Evolutionary conservation across 2,113 vertebrate genomes (phyloP).

Genomic region (Ailuropoda melanoleuca): DNA sequence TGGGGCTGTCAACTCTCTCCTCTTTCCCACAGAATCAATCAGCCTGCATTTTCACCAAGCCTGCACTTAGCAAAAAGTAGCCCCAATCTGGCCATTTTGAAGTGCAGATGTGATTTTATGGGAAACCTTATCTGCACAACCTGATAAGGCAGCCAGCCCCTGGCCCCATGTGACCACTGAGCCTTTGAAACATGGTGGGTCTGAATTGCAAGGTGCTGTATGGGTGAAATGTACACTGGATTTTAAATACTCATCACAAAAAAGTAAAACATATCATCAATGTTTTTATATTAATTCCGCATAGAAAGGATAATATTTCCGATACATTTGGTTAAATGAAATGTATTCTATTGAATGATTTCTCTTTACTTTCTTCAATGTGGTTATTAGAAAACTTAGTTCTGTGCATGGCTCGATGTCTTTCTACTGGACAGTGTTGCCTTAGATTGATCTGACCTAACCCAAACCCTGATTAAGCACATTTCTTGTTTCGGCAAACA

Average conservation of each 20-base stretch:
- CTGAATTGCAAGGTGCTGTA: fast-evolving
- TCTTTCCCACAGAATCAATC: background rate
- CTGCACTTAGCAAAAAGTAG: background rate
- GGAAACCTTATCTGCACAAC: background rate
- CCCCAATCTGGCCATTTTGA: background rate
- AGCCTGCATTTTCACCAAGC: background rate
- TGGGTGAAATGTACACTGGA: fast-evolving
- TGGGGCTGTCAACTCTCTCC: fast-evolving
- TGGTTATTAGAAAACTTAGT: background rate
- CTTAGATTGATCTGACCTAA: too few relatives aligned
- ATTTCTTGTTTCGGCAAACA: too few relatives aligned
- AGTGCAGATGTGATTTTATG: background rate
- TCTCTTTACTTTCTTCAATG: background rate
- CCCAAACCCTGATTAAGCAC: background rate
- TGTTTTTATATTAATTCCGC: background rate
- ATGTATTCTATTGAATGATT: background rate
- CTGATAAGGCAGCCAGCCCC: fast-evolving
- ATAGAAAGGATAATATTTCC: background rate
- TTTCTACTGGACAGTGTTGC: fast-evolving
- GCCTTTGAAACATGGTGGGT: fast-evolving
- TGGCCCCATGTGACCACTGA: fast-evolving
- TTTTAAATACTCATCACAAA: background rate
- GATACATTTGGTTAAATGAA: background rate
- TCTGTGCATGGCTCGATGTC: fast-evolving
- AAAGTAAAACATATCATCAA: background rate